Conservation (phyloP, 2,797 vertebrate genomes). For the Phylloscopus collybita region DNA sequence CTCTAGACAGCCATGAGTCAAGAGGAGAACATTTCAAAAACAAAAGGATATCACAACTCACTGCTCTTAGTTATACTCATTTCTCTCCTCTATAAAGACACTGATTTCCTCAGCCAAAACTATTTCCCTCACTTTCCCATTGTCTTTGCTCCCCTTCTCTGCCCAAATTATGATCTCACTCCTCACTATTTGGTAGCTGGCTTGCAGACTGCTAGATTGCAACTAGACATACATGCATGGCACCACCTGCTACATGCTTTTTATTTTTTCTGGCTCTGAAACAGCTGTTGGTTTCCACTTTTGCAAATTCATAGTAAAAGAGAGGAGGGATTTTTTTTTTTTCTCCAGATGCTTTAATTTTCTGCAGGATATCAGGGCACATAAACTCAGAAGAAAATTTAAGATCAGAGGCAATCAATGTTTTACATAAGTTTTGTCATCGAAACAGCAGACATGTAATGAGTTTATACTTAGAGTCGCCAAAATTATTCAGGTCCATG, state of each 20-base stretch:
- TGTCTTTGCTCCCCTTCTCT: neutral
- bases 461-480: neutral
- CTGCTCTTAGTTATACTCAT: neutral
- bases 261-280: neutral
- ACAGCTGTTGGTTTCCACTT: slow-evolving; percentile 46
- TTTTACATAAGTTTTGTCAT: neutral
- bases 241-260: slow-evolving; percentile 30
- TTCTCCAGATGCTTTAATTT: neutral
- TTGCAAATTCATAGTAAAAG: neutral
- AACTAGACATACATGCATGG: slow-evolving; percentile 1
- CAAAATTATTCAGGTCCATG: neutral
- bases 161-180: neutral
- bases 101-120: neutral
- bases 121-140: neutral
- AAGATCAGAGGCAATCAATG: neutral
- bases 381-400: neutral
- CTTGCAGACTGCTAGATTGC: neutral
- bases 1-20: neutral
- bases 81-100: neutral
- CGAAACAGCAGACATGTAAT: neutral
- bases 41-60: neutral
- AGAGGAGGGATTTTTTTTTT: neutral
- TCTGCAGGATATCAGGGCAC: neutral
- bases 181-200: neutral
- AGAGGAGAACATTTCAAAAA: neutral